Evolutionary conservation across 2,888 invertebrate genomes (phyloP), one percentile per base, ranked within the genome.

Genomic region (Sinopyrophorus schimmeli): DNA sequence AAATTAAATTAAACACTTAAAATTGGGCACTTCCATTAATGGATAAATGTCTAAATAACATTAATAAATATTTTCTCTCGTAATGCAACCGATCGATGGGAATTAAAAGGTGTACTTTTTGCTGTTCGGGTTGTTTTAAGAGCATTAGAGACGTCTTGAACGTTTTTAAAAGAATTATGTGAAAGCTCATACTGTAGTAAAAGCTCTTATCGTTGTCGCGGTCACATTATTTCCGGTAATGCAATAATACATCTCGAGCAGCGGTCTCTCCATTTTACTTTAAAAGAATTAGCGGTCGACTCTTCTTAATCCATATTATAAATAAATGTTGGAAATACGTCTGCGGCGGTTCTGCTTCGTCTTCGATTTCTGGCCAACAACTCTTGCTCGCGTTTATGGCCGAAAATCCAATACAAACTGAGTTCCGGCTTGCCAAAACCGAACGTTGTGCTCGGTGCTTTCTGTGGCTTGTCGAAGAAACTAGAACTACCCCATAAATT

Each of bases 401-500:
- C 9, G 16, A 27, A 40, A 40, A 39, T 40, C 40, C 40, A 34
- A 40, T 40, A 40, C 40, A 34, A 39, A 11, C 38, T 14, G 46
- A 39, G 38, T 38, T 40, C 40, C 47, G 40, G 26, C 24, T 32
- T 34, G 47, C 47, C 47, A 40, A 40, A 47, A 42, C 32, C 42
- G 31, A 48, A 37, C 37, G 37, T 31, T 38, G 38, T 38, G 26
- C 42, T 37, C 24, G 34, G 42, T 20, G 42, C 24, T 37, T 48
- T 37, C 39, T 43, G 43, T 23, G 38, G 43, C 37, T 43, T 51
- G 39, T 37, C 26, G 41, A 42, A 46, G 47, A 42, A 39, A 42
- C 41, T 46, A 31, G 31, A 51, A 51, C 41, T 41, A 26, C 41
- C 23, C 17, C 40, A 41, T 47, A 51, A 51, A 51, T 51, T 42